Evolutionary conservation across 2,888 invertebrate genomes (phyloP).

Genomic region (Tipula confusa): DNA sequence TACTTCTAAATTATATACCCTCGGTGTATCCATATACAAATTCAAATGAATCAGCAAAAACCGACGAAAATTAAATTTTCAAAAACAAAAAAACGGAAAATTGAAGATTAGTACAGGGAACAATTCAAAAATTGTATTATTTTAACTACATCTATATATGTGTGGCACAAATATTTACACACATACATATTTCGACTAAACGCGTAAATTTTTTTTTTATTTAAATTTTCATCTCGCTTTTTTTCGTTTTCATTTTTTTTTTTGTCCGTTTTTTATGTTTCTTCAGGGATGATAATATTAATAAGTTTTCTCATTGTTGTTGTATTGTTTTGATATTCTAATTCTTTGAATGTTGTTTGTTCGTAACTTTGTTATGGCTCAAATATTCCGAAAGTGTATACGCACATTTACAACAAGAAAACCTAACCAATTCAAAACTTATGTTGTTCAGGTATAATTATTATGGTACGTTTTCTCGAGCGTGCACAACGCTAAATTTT

Average conservation of each 20-base stretch:
- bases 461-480: background rate
- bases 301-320: background rate
- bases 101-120: background rate
- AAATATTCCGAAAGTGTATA: background rate
- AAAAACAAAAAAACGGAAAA: background rate
- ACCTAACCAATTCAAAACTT: background rate
- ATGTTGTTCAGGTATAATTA: background rate
- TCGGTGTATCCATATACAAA: background rate
- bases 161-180: background rate
- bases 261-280: background rate
- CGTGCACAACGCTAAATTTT: background rate
- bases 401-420: background rate
- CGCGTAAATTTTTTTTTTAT: conserved; percentile 14
- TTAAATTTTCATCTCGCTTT: background rate
- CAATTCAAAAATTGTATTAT: conserved; percentile 20
- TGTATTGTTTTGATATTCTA: conserved; percentile 12
- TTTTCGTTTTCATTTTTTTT: background rate
- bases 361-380: background rate
- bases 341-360: background rate
- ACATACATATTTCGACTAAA: background rate
- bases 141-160: background rate
- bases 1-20: background rate
- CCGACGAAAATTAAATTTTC: background rate
- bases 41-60: background rate
- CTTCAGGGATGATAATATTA: conserved; percentile 20